phyloP scores from a whole-genome alignment of 2,113 vertebrate species.

The Urocolius indicus region DNA sequence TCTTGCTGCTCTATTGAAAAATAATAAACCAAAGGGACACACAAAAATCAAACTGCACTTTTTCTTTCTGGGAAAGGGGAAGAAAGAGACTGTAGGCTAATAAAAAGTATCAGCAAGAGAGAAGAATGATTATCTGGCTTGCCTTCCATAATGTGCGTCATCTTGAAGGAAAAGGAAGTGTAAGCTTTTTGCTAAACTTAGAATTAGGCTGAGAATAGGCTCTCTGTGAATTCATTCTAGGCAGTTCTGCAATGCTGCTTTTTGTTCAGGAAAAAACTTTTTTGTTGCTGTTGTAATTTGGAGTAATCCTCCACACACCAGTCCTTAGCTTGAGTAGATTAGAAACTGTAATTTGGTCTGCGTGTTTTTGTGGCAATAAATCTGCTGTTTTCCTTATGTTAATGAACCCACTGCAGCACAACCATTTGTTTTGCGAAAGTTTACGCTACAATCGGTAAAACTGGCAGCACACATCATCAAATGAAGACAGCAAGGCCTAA shows the following conservation, averaged over 20 bases:
- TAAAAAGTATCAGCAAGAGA: not conserved
- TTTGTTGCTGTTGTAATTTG: not conserved
- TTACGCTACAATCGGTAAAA: not conserved
- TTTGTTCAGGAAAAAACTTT: not conserved
- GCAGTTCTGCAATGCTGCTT: not conserved
- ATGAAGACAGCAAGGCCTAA: not conserved
- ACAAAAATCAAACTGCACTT: not conserved
- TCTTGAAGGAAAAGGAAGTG: not conserved
- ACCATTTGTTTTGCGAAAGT: not conserved
- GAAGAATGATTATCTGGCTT: not conserved
- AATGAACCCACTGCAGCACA: not conserved
- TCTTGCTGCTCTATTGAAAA: not conserved
- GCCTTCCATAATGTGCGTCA: not conserved
- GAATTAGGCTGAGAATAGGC: not conserved
- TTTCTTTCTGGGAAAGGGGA: not conserved
- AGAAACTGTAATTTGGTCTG: not conserved
- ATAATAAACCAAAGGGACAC: not conserved
- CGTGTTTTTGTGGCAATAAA: not conserved
- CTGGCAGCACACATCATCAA: not conserved
- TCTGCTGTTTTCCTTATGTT: not conserved
- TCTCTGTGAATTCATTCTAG: not conserved
- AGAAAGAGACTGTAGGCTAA: not conserved
- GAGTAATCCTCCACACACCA: not conserved
- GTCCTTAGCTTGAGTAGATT: not conserved
- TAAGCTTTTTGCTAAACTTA: not conserved